These are phyloP conservation scores for Mimumesa dahlbomi DNA, from an alignment of 2,888 invertebrate genomes.

Conservation along the genomic window DNA sequence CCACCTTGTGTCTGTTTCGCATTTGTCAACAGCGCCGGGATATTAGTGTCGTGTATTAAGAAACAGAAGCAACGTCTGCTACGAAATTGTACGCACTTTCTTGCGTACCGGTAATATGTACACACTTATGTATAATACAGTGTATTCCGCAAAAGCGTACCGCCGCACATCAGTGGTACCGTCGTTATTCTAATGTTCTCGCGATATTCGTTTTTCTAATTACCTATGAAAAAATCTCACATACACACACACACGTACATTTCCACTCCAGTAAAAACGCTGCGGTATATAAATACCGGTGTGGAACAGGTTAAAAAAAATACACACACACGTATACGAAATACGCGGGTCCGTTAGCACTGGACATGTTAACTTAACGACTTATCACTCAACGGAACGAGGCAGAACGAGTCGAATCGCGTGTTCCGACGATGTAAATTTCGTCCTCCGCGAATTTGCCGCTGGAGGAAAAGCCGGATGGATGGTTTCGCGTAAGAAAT, in stretches of 20 bases:
- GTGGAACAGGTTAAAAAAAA: too few relatives aligned
- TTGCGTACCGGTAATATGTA: constrained; percentile 5
- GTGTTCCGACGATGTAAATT: neutral
- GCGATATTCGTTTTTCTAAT: neutral
- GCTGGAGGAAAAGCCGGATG: neutral
- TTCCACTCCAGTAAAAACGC: too few relatives aligned
- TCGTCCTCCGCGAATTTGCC: neutral
- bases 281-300: too few relatives aligned
- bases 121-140: too few relatives aligned
- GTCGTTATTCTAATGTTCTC: constrained; percentile 2
- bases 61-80: constrained; percentile 8
- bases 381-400: constrained; percentile 2
- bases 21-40: neutral
- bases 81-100: constrained; percentile 14
- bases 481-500: constrained; percentile 15
- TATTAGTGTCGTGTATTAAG: neutral
- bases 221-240: too few relatives aligned
- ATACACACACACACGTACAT: too few relatives aligned
- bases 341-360: neutral
- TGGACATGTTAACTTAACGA: neutral
- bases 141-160: too few relatives aligned
- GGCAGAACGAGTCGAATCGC: neutral
- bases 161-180: too few relatives aligned
- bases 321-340: too few relatives aligned
- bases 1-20: neutral